phyloP scores from a whole-genome alignment of 2,113 vertebrate species.

The Crotalus viridis region DNA sequence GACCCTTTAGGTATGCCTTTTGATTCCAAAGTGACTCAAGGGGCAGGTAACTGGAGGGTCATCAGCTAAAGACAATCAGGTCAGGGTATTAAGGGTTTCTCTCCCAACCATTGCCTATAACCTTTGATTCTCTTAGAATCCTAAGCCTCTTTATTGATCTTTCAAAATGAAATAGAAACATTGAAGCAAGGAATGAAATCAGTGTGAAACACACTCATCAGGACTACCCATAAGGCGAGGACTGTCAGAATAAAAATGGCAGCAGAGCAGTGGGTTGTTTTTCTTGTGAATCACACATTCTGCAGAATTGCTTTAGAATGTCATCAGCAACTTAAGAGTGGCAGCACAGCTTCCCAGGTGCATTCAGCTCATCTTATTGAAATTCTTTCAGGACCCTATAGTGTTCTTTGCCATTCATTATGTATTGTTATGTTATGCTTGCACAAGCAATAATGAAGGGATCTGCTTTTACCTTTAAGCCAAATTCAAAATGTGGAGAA shows the following conservation, averaged over 20 bases:
- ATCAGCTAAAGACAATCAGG: background rate
- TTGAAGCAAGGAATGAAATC: background rate
- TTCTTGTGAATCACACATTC: background rate
- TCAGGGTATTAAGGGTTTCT: background rate
- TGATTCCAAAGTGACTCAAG: background rate
- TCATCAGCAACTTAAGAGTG: background rate
- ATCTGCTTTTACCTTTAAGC: constrained; percentile 15
- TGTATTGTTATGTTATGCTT: background rate
- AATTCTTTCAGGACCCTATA: background rate
- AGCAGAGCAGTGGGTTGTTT: background rate
- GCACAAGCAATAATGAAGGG: background rate
- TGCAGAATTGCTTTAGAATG: background rate
- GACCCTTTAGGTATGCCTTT: background rate
- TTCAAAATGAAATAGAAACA: background rate
- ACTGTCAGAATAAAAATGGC: background rate
- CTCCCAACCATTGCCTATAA: background rate
- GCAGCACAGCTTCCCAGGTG: background rate
- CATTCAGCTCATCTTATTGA: background rate
- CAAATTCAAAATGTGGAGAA: constrained; percentile 29
- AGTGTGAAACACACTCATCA: background rate
- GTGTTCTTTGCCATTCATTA: constrained; percentile 5
- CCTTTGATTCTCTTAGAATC: background rate
- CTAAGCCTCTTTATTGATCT: background rate
- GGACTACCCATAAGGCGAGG: background rate
- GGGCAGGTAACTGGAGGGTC: background rate